Evolutionary conservation across 2,797 vertebrate genomes (phyloP), one percentile per base, ranked within the genome.

Genomic region (Gila robusta): DNA sequence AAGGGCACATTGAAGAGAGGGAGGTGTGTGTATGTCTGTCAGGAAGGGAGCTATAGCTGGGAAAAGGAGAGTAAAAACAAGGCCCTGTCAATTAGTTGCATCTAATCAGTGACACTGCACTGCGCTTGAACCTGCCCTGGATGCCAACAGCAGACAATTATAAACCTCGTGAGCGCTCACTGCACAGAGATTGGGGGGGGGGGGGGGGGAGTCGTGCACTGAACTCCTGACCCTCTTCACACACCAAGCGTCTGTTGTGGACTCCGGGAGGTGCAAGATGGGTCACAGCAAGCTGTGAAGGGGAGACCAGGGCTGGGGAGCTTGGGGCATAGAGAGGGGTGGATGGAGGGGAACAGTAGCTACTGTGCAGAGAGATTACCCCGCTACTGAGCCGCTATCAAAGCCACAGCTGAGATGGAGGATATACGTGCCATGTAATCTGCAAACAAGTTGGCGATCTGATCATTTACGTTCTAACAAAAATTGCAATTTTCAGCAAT

Each of bases 161-260:
- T 94, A 95, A 96, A 95, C 93, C 93, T 73, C 88, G 85, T 91
- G 87, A 93, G 94, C 91, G 90, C 93, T 94, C 93, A 92, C 94
- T 91, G 91, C 91, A 90, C 92, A 90, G 92, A 91, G 93, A 92
- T 23, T 2, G 56, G 93, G 89, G 91, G 92, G 91, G 92, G 93
- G 3, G 54, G 93, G 89, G 91, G 92, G 91, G 92, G 93, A 94
- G 93, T 92, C 91, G 86, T 86, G 44, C 89, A 91, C 92, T 96
- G 96, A 96, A 96, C 96, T 96, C 94, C 94, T 96, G 95, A 96
- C 95, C 96, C 93, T 93, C 94, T 96, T 95, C 95, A 95, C 95
- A 96, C 95, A 96, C 94, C 94, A 87, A 93, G 93, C 91, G 93
- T 95, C 95, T 95, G 94, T 94, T 96, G 93, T 95, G 94, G 94